Evolutionary conservation across 1,140 invertebrate genomes (phyloP), one percentile per base, ranked within the genome.

Genomic region (Drosophila nebulosa): DNA sequence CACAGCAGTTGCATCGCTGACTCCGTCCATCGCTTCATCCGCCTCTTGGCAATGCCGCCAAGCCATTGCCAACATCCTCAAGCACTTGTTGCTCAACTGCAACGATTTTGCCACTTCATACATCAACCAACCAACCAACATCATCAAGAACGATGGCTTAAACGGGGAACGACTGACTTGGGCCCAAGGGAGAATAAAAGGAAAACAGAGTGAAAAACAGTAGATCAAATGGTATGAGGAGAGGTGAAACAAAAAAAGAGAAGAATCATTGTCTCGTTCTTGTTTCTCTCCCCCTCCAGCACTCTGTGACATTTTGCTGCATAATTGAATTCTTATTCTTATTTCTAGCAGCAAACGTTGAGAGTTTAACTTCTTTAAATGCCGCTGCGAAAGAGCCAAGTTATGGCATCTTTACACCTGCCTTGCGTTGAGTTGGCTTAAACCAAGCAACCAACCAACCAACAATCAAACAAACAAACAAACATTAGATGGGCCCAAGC

Each of bases 271-370:
- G 32, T 52, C 42, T 50, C n/a, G 39, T 56, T 57, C 35, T 24
- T 36, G 52, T n/a, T 21, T 10, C 26, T 60, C 50, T 64, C 55
- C 56, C 72, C 68, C 58, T 61, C 59, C 60, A 36, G 53, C 32
- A 35, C 39, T 79, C 72, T 78, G 80, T 74, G 80, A 88, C 81
- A 85, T 80, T 85, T 86, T 77, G 78, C 69, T 88, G 83, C 83
- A 85, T 85, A 83, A 85, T 86, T 88, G 83, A 85, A 88, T 83
- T 78, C 83, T 81, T 85, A 78, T 77, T 74, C 77, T 64, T 63
- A 66, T 64, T 62, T 50, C 36, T 16, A 63, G 35, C 57, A 46
- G n/a, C n/a, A n/a, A n/a, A 52, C 46, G 27, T 58, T 39, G 16
- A 35, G 46, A 32, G 30, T 21, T 64, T 24, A 35, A 27, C 58